These are phyloP conservation scores for Petrosia ficiformis DNA, from an alignment of 37 sponge, comb jelly and placozoan species.

Conservation along the genomic window DNA sequence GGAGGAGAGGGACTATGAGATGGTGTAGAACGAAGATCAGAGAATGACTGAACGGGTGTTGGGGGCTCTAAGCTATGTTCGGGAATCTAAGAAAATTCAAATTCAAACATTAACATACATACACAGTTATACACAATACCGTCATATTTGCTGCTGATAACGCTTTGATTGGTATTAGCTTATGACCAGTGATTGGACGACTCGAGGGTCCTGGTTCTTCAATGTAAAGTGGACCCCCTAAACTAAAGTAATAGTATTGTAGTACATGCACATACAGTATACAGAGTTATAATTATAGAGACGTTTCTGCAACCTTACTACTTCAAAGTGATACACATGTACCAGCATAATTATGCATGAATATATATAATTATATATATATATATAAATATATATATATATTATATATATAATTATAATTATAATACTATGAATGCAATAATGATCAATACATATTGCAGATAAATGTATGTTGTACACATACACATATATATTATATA, in stretches of 20 bases:
- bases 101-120: background rate
- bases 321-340: constrained; percentile 44
- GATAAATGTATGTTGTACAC: no score
- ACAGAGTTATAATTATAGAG: no score
- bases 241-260: no score
- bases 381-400: no score
- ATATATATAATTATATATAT: background rate
- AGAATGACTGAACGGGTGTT: background rate
- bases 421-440: no score
- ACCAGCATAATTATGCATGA: constrained; percentile 48
- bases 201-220: no score
- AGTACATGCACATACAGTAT: no score
- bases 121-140: background rate
- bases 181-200: constrained; percentile 54
- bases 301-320: no score
- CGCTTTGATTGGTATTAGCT: constrained; percentile 29
- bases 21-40: background rate
- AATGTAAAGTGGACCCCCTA: no score
- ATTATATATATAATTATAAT: no score
- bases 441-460: no score
- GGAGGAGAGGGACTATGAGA: background rate
- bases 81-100: background rate
- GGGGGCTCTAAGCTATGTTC: background rate
- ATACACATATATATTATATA: no score
- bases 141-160: background rate